Conservation (phyloP, 2,888 invertebrate genomes). For the Toxonevra muliebris region DNA sequence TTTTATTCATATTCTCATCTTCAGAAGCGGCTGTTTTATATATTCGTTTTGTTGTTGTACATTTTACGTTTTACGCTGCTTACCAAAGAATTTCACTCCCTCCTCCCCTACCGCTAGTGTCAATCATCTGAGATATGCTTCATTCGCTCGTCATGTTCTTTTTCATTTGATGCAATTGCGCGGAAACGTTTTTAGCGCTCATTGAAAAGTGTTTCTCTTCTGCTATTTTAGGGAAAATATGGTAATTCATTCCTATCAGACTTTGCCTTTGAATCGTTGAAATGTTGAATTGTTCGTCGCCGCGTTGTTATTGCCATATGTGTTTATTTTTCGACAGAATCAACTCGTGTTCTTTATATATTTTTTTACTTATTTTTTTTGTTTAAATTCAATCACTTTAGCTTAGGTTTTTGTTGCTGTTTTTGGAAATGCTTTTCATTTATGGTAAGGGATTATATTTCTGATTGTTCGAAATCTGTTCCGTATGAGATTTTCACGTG, state of each 20-base stretch:
- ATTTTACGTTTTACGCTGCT: not conserved
- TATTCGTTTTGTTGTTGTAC: not conserved
- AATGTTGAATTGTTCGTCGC: no score
- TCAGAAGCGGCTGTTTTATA: not conserved
- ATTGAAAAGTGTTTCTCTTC: slow-evolving; percentile 29
- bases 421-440: slow-evolving; percentile 25
- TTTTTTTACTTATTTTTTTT: no score
- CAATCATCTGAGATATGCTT: not conserved
- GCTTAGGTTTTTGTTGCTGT: slow-evolving; percentile 29
- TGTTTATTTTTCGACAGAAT: no score
- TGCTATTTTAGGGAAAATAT: slow-evolving; percentile 19
- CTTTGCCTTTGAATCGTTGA: not conserved
- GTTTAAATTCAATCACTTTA: slow-evolving; percentile 5
- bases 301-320: no score
- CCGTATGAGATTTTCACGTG: not conserved
- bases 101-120: not conserved
- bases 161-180: slow-evolving; percentile 36
- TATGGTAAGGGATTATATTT: slow-evolving; percentile 45
- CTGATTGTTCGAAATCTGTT: slow-evolving; percentile 29
- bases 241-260: slow-evolving; percentile 22
- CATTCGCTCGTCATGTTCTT: no score
- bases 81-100: not conserved
- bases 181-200: slow-evolving; percentile 40
- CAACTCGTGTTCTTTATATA: no score
- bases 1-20: slow-evolving; percentile 5